A percentile compares a stretch with the other conserved stretches of the same genome.
Conservation (phyloP, 2,888 invertebrate species). For the Torymus texanus region DNA sequence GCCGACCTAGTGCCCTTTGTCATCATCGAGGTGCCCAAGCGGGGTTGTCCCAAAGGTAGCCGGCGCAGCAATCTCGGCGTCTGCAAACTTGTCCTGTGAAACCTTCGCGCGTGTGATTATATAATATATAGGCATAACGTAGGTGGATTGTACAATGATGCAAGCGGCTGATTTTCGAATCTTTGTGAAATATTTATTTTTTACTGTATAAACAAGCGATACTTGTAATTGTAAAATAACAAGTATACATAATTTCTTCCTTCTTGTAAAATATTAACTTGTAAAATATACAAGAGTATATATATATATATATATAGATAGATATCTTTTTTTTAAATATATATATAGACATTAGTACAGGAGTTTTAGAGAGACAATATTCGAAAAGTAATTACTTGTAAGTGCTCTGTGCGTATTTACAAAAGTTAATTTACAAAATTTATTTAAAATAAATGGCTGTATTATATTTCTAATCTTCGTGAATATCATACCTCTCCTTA, state of each 20-base stretch:
- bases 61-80: slow-evolving; percentile 62
- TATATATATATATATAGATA: not conserved
- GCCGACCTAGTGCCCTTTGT: slow-evolving; percentile 56
- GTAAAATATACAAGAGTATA: slow-evolving; percentile 35
- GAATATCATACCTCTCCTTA: slow-evolving; percentile 1
- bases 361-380: slow-evolving; percentile 13
- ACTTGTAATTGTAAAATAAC: slow-evolving; percentile 41
- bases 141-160: not conserved
- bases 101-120: too few relatives aligned
- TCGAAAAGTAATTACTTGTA: slow-evolving; percentile 17
- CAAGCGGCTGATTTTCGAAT: not conserved
- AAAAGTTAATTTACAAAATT: slow-evolving; percentile 48
- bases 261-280: slow-evolving; percentile 41
- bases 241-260: slow-evolving; percentile 32
- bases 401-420: slow-evolving; percentile 50
- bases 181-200: slow-evolving; percentile 29
- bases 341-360: not conserved
- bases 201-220: slow-evolving; percentile 40
- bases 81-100: slow-evolving; percentile 57
- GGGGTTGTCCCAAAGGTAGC: slow-evolving; percentile 65
- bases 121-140: too few relatives aligned
- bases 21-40: slow-evolving; percentile 62
- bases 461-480: slow-evolving; percentile 20
- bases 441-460: slow-evolving; percentile 34
- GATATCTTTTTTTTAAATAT: not conserved